phyloP scores from a whole-genome alignment of 2,113 vertebrate genomes.

The Girardinichthys multiradiatus region DNA sequence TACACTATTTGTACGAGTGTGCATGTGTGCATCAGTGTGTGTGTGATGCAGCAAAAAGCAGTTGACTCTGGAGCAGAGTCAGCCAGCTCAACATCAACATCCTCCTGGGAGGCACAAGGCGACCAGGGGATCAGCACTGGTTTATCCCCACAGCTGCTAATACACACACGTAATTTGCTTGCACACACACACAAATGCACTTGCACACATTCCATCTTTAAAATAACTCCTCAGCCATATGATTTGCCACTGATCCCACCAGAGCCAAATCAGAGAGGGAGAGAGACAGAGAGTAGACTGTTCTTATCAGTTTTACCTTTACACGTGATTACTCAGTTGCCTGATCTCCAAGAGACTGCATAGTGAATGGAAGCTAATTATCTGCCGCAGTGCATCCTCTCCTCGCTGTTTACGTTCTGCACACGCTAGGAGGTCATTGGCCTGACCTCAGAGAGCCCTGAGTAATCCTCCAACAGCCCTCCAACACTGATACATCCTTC shows the following conservation, averaged over 20 bases:
- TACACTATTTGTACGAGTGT: conserved; percentile 49
- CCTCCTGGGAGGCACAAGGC: conserved; percentile 75
- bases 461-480: conserved; percentile 78
- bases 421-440: conserved; percentile 86
- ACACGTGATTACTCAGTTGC: conserved; percentile 81
- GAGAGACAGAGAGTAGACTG: conserved; percentile 34
- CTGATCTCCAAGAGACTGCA: conserved; percentile 82
- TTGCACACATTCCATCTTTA: conserved; percentile 24
- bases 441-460: conserved; percentile 74
- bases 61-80: conserved; percentile 70
- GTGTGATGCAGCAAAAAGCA: conserved; percentile 69
- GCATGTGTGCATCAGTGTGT: conserved; percentile 39
- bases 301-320: conserved; percentile 80
- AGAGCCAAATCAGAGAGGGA: conserved; percentile 3
- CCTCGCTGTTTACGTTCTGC: conserved; percentile 89
- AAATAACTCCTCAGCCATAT: no score
- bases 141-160: conserved; percentile 77
- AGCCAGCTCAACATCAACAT: conserved; percentile 78
- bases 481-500: conserved; percentile 80
- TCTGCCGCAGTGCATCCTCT: conserved; percentile 78
- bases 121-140: conserved; percentile 73
- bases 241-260: conserved; percentile 65
- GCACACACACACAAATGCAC: conserved; percentile 5
- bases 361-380: conserved; percentile 86
- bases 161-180: conserved; percentile 42